These are phyloP conservation scores for Denticeps clupeoides DNA, from an alignment of 2,797 vertebrate species.

Conservation along the genomic window DNA sequence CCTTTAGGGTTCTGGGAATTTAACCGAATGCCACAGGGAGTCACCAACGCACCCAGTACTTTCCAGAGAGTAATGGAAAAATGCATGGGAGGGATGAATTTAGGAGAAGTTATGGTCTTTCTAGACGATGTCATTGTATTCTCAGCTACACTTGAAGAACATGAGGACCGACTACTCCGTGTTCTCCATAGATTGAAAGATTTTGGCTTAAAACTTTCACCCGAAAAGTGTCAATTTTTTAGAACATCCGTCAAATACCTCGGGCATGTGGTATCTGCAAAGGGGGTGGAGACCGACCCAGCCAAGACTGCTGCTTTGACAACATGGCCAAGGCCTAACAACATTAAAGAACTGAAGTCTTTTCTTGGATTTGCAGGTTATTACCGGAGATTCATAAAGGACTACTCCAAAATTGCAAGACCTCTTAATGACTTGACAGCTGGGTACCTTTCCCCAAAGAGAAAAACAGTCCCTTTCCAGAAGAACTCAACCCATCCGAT, in stretches of 20 bases:
- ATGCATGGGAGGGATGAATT: slow-evolving; percentile 1
- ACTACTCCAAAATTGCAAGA: slow-evolving; percentile 5
- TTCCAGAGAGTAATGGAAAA: not conserved
- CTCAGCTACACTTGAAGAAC: not conserved
- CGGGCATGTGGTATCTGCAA: slow-evolving; percentile 2
- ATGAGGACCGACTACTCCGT: not conserved
- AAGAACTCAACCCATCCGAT: not conserved
- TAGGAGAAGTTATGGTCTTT: slow-evolving; percentile 1
- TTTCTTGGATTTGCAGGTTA: no score
- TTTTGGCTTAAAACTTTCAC: not conserved
- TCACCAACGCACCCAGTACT: no score
- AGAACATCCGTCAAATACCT: slow-evolving; percentile 1
- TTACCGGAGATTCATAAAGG: not conserved
- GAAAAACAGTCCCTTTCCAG: not conserved
- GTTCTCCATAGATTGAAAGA: not conserved
- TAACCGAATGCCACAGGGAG: no score
- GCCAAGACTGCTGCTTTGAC: slow-evolving; percentile 10
- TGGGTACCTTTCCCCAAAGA: no score
- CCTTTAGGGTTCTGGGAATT: not conserved
- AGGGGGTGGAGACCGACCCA: slow-evolving; percentile 11
- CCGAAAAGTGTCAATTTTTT: slow-evolving; percentile 3
- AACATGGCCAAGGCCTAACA: no score
- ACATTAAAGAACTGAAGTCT: slow-evolving; percentile 2
- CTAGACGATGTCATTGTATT: slow-evolving; percentile 2
- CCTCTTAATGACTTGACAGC: slow-evolving; percentile 5